These are phyloP conservation scores for Mesoligia furuncula DNA, from an alignment of 2,888 invertebrate genomes.

Conservation along the genomic window DNA sequence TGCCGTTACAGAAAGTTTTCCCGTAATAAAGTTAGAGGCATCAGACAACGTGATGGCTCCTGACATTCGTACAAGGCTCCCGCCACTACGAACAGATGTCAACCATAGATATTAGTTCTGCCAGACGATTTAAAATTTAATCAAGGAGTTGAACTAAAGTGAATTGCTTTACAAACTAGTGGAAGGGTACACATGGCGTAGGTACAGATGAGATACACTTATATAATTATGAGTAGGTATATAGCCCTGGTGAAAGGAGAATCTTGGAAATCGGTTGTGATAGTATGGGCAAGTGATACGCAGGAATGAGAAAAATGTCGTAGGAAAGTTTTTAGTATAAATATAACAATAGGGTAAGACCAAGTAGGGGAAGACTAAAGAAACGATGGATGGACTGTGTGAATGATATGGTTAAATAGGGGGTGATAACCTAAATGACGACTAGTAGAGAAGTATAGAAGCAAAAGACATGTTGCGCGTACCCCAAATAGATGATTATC, in stretches of 20 bases:
- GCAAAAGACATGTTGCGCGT: too few species aligned
- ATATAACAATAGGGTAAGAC: not conserved
- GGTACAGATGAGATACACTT: not conserved
- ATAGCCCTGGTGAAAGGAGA: not conserved
- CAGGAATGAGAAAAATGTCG: not conserved
- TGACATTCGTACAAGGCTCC: constrained; percentile 49
- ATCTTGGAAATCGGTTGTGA: not conserved
- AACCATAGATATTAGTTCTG: constrained; percentile 78
- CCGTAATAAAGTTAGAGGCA: constrained; percentile 64
- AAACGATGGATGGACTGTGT: not conserved
- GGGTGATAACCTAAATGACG: not conserved
- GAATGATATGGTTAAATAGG: not conserved
- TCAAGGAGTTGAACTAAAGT: constrained; percentile 66
- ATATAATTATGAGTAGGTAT: not conserved
- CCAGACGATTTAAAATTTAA: constrained; percentile 78
- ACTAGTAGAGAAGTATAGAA: not conserved
- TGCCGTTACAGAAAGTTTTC: constrained; percentile 58
- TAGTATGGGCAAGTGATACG: too few species aligned
- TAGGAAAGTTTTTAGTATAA: not conserved
- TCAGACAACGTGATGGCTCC: constrained; percentile 55
- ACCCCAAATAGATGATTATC: not conserved
- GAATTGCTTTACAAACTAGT: constrained; percentile 39
- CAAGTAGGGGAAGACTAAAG: not conserved
- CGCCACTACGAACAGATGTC: constrained; percentile 75
- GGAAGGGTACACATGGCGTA: constrained; percentile 6